Evolutionary conservation across 2,888 invertebrate genomes (phyloP), one percentile per base, ranked within the genome.

Genomic region (Emesis russula): DNA sequence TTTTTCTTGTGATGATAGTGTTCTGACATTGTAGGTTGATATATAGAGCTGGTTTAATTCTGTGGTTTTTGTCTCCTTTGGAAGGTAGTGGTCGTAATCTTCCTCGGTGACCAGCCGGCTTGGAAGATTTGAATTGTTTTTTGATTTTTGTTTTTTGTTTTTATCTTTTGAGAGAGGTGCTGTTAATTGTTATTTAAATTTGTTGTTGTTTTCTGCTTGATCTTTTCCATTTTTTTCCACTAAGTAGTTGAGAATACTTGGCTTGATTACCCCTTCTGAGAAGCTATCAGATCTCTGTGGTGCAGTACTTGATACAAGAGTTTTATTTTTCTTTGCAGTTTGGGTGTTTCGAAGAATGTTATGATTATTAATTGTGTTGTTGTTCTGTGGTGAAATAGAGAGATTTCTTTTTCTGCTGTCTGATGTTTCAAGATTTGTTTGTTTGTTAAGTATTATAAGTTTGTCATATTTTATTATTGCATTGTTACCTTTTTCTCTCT

Each of bases 41-140:
- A 44, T 44, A 11, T 44, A 44, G 44, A 44, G 44, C 11, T 44
- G 11, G 44, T 44, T 44, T 44, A 9, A 44, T 9, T 44, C 44
- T 6, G 9, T 13, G 31, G 15, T 13, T 66, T n/a, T 66, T 4
- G 9, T 31, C 3, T 66, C 31, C n/a, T 66, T 15, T 66, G 18
- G 18, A 66, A n/a, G 66, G 66, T 66, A n/a, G 9, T 66, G 66
- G 66, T 66, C 6, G 66, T 66, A n/a, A 66, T 66, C 66, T 66
- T 66, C 66, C 66, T 13, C 44, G 44, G 44, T 44, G 44, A 44
- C 44, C 11, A 44, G 44, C 44, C 44, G 44, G 44, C 9, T 44
- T 66, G 66, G 66, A 66, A 66, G 66, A 66, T 66, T 7, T 66
- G 18, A 15, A 13, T n/a, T 66, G 9, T 4, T 66, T 9, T 66